A percentile compares a stretch with the other conserved stretches of the same genome.
Conservation (phyloP, 64 coral and sea anemone genomes). For the Porites lutea region DNA sequence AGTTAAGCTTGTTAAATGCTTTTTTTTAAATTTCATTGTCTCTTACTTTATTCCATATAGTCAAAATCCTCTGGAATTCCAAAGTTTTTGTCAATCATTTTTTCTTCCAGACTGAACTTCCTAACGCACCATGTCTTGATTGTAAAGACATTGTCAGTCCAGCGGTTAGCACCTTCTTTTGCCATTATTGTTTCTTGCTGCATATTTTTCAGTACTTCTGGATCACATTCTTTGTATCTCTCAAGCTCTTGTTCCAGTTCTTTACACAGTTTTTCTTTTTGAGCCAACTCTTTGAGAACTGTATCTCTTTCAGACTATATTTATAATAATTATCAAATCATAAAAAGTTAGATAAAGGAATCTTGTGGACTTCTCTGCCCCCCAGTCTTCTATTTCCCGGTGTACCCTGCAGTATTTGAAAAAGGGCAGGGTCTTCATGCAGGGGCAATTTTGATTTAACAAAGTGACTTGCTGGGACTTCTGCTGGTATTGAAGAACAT, state of each 20-base stretch:
- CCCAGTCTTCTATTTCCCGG: too few relatives aligned
- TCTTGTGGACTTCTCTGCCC: too few relatives aligned
- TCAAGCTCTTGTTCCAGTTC: constrained; percentile 78
- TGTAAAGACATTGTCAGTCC: constrained; percentile 97
- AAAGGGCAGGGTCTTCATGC: too few relatives aligned
- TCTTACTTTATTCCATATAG: constrained; percentile 75
- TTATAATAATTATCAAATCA: not conserved
- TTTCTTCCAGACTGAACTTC: constrained; percentile 94
- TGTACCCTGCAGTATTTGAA: too few relatives aligned
- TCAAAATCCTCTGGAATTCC: constrained; percentile 99
- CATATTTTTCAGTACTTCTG: constrained; percentile 89
- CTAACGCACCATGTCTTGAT: constrained; percentile 97
- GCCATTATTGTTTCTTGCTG: constrained; percentile 82
- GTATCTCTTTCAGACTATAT: constrained; percentile 71
- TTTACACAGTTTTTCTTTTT: constrained; percentile 71
- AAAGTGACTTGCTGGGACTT: too few relatives aligned
- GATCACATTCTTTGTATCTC: constrained; percentile 88
- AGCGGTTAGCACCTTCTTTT: constrained; percentile 90
- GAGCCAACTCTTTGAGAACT: constrained; percentile 75
- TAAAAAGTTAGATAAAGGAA: too few relatives aligned
- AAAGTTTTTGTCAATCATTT: constrained; percentile 95
- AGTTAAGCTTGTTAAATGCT: too few relatives aligned
- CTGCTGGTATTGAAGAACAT: too few relatives aligned
- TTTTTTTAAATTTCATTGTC: not conserved
- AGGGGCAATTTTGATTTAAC: too few relatives aligned